Evolutionary conservation across 2,113 vertebrate species (phyloP).

Genomic region (Seriola rivoliana): DNA sequence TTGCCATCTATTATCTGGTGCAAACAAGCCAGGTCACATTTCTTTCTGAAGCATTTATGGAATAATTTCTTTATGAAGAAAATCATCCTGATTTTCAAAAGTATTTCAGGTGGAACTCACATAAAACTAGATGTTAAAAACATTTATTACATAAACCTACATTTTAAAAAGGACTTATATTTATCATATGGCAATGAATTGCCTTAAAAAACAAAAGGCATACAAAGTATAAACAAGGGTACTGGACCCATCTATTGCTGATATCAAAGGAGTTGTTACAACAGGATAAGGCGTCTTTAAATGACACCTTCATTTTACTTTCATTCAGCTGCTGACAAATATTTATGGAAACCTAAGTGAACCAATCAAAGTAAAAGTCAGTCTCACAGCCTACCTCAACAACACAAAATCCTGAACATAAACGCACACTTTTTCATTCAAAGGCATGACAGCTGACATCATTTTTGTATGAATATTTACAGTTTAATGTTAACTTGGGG

Average conservation of each 20-base stretch:
- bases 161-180: neutral
- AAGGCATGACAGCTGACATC: neutral
- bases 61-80: neutral
- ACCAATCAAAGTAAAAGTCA: conserved; percentile 1
- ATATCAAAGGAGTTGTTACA: neutral
- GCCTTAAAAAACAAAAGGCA: neutral
- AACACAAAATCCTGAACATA: neutral
- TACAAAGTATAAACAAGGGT: neutral
- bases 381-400: neutral
- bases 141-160: neutral
- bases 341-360: conserved; percentile 20
- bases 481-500: conserved; percentile 20
- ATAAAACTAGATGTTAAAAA: neutral
- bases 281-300: neutral
- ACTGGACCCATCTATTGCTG: neutral
- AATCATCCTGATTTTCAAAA: neutral
- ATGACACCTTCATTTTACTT: neutral
- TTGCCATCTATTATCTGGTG: neutral
- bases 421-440: neutral
- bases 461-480: conserved; percentile 23
- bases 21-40: neutral
- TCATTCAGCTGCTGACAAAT: neutral
- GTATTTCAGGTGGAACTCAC: neutral
- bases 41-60: neutral
- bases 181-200: neutral